Evolutionary conservation across 2,113 vertebrate species (phyloP), one percentile per base, ranked within the genome.

Genomic region (Chlorodrepanis virens): DNA sequence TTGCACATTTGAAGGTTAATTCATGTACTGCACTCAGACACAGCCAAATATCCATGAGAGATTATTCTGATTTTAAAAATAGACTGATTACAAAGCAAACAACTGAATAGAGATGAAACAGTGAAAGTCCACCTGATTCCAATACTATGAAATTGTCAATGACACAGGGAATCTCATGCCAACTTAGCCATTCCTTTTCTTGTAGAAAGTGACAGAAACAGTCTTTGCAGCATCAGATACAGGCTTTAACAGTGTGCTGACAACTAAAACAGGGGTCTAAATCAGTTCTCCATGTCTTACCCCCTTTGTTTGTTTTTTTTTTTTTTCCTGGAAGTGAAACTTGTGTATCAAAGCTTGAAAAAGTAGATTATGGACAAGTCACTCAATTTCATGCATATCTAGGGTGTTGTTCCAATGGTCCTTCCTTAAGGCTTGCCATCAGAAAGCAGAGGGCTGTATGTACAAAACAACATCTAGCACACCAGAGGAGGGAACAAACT

Each of bases 1-100:
- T 87, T 93, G 77, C 72, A 82, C 77, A 40, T 82, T 70, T 89
- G 93, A 94, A 92, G 77, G 93, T 92, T 95, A 91, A 92, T 89
- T 83, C 42, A 42, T 82, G 69, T 74, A 45, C 83, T 64, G 57
- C 52, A 57, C 37, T 91, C 69, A 80, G 77, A 75, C 50, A 52
- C 69, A 89, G 74, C 53, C 83, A 91, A 47, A 92, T 71, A 91
- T 24, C 72, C 56, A 87, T 60, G 47, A 71, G 44, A 60, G 81
- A 52, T 54, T 1, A 94, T 65, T 78, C 47, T 81, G 50, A 4
- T 79, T 84, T 92, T 89, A 75, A 92, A 92, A 95, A 95, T 37
- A 74, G 63, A 54, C 63, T 87, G 53, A 69, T 78, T 93, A 81
- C 65, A 78, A 95, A 87, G 60, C 76, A 59, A 95, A 83, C 49